Conservation (phyloP, 2,113 vertebrate genomes). For the Phoenicopterus ruber region DNA sequence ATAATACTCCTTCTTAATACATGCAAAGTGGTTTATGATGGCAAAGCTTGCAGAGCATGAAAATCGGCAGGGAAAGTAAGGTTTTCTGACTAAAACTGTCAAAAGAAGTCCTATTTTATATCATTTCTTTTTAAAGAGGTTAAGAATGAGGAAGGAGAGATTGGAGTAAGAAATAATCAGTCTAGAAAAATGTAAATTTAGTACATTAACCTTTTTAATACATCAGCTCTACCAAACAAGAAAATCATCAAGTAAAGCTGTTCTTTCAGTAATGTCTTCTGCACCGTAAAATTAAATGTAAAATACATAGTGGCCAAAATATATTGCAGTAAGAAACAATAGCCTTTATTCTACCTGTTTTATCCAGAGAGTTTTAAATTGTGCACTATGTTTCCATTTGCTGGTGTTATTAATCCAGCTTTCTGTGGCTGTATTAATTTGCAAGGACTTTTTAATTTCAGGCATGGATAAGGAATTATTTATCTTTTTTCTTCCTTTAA, state of each 20-base stretch:
- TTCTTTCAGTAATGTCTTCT: slow-evolving; percentile 1
- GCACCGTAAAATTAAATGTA: not conserved
- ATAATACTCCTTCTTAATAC: slow-evolving; percentile 60
- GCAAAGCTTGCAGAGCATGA: slow-evolving; percentile 58
- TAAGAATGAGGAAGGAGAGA: not conserved
- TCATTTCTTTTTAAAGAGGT: not conserved
- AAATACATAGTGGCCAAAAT: not conserved
- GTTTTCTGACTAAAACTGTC: slow-evolving; percentile 50
- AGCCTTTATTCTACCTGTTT: not conserved
- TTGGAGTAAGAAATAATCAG: slow-evolving; percentile 7
- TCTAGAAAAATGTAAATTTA: slow-evolving; percentile 15
- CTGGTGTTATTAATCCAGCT: not conserved
- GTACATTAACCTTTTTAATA: slow-evolving; percentile 12
- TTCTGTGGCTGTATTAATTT: not conserved
- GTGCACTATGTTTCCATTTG: not conserved
- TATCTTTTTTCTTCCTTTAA: not conserved
- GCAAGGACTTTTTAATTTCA: not conserved
- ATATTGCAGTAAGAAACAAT: not conserved
- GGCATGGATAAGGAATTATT: not conserved
- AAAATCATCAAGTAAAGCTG: not conserved
- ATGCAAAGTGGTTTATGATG: slow-evolving; percentile 65
- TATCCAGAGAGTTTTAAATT: not conserved
- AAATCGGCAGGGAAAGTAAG: slow-evolving; percentile 13
- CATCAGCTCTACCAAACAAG: slow-evolving; percentile 21
- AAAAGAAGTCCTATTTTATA: slow-evolving; percentile 7